Evolutionary conservation across 1,140 invertebrate genomes (phyloP), one percentile per base, ranked within the genome.

Genomic region (Ctenoplectra terminalis): DNA sequence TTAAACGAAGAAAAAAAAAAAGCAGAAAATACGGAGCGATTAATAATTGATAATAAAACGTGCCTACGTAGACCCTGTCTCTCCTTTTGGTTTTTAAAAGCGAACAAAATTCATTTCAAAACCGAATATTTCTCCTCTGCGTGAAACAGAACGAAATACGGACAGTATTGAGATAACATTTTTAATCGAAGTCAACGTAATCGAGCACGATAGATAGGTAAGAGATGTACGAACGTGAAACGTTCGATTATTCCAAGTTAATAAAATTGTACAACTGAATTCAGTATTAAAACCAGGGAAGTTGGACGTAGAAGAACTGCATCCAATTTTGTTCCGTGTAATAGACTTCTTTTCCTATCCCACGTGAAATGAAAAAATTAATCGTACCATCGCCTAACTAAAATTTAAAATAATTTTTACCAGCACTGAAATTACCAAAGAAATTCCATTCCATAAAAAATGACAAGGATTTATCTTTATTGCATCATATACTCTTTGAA

Each of bases 31-130:
- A 5, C 13, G 78, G 74, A 87, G 52, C 34, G 70, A 40, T 84
- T 75, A 52, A 81, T 79, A 82, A 88, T 80, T 79, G 86, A 88
- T 88, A 88, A 88, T 88, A 88, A 88, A 88, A 88, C 75, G 86
- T 88, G 83, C 87, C 87, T 88, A 87, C 46, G 76, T 85, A 80
- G 63, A 71, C 54, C 48, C 71, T 52, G 72, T 87, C 70, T 46
- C 15, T 66, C n/a, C 48, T 17, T 52, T 23, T 52, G n/a, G 8
- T 0, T 29, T 46, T 26, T 66, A 31, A 29, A 29, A 56, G 29
- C 2, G 11, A 26, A 26, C 11, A 11, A 20, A 29, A 23, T 1
- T 48, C 50, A 8, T 31, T 37, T 29, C 37, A 20, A 6, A 7
- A 23, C 9, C 23, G 50, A 37, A 70, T 34, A 26, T 34, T 71